Percentiles rank a stretch among this genome's conserved stretches.
Evolutionary conservation across 2,113 vertebrate species (phyloP).

Genomic region (Tragelaphus buxtoni): DNA sequence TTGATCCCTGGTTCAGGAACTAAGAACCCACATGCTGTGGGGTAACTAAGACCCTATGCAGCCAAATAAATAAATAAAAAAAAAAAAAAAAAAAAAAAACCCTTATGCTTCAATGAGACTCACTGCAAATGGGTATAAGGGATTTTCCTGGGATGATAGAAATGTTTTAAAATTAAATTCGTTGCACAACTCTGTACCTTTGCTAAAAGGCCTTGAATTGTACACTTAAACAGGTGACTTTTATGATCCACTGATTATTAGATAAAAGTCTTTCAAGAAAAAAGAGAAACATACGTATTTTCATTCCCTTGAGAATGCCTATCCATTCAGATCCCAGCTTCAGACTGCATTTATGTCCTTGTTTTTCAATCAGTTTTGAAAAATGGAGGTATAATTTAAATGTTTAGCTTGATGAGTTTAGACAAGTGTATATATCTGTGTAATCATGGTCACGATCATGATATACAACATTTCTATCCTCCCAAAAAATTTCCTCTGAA

Average conservation of each 20-base stretch:
- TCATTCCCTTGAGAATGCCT: not conserved
- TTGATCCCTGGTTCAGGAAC: not conserved
- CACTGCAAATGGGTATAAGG: not conserved
- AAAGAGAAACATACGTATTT: not conserved
- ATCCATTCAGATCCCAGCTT: not conserved
- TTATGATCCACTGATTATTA: not conserved
- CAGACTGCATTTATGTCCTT: not conserved
- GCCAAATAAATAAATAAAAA: not conserved
- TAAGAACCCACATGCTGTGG: not conserved
- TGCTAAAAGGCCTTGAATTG: not conserved
- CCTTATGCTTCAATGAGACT: not conserved
- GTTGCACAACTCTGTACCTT: not conserved
- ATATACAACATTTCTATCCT: not conserved
- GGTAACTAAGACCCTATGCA: not conserved
- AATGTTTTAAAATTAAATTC: not conserved
- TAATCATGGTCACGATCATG: not conserved
- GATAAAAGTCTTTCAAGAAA: not conserved
- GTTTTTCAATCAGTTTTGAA: not conserved
- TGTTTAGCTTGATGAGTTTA: not conserved
- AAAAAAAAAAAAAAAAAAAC: not conserved
- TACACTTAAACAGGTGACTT: not conserved
- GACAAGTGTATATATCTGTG: not conserved
- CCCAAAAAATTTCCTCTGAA: not conserved
- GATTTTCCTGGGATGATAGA: not conserved
- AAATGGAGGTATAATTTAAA: not conserved